Evolutionary conservation across 2,888 invertebrate species (phyloP).

Genomic region (Copidosoma aretas): DNA sequence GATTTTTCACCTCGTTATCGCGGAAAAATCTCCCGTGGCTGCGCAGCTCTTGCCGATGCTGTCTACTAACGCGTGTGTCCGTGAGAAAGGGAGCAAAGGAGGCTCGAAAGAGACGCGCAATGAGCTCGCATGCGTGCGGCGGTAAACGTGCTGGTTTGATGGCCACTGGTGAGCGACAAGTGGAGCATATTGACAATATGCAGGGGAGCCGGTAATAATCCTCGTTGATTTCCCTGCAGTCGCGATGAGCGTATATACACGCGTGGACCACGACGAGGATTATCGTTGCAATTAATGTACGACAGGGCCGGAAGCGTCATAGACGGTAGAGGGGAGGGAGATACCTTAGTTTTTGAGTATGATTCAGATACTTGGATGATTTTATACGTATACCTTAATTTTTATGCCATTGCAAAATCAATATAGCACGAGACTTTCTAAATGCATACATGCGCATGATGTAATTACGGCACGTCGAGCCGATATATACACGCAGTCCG

Average conservation of each 20-base stretch:
- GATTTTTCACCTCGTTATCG: background rate
- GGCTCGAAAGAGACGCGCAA: too few relatives aligned
- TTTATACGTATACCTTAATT: too few relatives aligned
- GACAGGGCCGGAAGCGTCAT: too few relatives aligned
- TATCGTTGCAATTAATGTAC: too few relatives aligned
- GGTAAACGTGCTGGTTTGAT: background rate
- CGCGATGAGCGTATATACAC: background rate
- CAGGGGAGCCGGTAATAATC: constrained; percentile 5
- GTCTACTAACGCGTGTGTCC: too few relatives aligned
- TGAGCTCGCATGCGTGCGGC: too few relatives aligned
- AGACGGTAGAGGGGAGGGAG: too few relatives aligned
- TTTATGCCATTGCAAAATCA: too few relatives aligned
- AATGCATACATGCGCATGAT: background rate
- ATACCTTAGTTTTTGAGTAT: too few relatives aligned
- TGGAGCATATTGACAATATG: background rate
- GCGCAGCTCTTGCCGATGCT: background rate
- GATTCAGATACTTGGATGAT: too few relatives aligned
- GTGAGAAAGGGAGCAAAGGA: too few relatives aligned
- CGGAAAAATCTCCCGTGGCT: background rate
- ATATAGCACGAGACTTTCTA: too few relatives aligned
- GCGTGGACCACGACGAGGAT: background rate
- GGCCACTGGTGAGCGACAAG: background rate
- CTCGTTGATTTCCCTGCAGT: constrained; percentile 8
- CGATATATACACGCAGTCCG: background rate
- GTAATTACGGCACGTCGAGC: background rate